A percentile compares a stretch with the other conserved stretches of the same genome.
Evolutionary conservation across 2,113 vertebrate species (phyloP).

Genomic region (Chelonoidis abingdonii): DNA sequence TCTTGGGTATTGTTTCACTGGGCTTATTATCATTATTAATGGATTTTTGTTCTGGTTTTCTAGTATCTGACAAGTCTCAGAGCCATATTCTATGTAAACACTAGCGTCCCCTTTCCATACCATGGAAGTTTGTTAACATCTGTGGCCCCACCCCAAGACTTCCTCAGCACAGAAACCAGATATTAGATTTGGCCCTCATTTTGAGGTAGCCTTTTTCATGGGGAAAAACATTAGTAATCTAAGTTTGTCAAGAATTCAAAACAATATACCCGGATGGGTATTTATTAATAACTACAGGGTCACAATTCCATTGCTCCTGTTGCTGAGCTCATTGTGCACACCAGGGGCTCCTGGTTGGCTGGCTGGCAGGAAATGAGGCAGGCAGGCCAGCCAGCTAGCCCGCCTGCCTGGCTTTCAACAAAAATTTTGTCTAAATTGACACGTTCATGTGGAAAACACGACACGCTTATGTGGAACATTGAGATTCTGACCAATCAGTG

Average conservation of each 20-base stretch:
- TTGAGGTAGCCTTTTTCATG: constrained; percentile 14
- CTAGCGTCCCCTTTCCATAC: background rate
- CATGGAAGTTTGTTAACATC: background rate
- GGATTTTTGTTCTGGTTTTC: constrained; percentile 24
- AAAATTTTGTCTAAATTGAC: background rate
- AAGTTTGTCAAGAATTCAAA: background rate
- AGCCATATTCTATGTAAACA: background rate
- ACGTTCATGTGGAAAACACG: background rate
- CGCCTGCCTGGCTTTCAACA: background rate
- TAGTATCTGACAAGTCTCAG: background rate
- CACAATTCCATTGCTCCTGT: constrained; percentile 22
- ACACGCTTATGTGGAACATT: background rate
- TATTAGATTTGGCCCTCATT: constrained; percentile 15
- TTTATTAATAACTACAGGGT: background rate
- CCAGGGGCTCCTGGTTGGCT: background rate
- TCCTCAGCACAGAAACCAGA: constrained; percentile 5
- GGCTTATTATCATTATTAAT: background rate
- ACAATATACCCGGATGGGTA: background rate
- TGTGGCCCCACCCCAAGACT: background rate
- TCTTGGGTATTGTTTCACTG: background rate
- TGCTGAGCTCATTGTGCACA: background rate
- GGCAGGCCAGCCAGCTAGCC: background rate
- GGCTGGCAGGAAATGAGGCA: constrained; percentile 46
- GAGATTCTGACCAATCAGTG: background rate
- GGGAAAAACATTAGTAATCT: background rate